A percentile compares a stretch with the other conserved stretches of the same genome.
These are phyloP conservation scores for Heliothis subflexa DNA, from an alignment of 1,140 invertebrate genomes.

Conservation along the genomic window DNA sequence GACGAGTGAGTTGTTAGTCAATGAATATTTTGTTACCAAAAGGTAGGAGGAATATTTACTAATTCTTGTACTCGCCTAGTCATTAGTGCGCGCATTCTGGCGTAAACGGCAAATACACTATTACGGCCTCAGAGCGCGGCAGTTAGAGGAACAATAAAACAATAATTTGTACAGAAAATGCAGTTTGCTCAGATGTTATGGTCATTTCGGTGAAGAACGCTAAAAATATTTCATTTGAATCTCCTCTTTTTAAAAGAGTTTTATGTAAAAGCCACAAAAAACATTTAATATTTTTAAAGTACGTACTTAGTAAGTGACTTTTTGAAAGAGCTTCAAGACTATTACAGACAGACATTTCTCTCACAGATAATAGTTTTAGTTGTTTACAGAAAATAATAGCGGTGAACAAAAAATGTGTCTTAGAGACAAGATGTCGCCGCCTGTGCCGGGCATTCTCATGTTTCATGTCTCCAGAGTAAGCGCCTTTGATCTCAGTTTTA, in stretches of 20 bases:
- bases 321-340: neutral
- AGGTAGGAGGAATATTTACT: constrained; percentile 5
- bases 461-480: constrained; percentile 10
- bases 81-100: constrained; percentile 34
- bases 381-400: neutral
- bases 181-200: constrained; percentile 2
- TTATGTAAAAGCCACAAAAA: neutral
- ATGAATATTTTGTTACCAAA: constrained; percentile 7
- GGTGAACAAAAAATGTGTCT: constrained; percentile 8
- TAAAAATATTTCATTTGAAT: constrained; percentile 5
- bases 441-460: neutral
- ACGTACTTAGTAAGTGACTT: neutral
- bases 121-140: constrained; percentile 10
- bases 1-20: too few relatives aligned
- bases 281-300: neutral
- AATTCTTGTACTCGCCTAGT: constrained; percentile 19
- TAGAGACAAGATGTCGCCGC: neutral
- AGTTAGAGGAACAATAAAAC: constrained; percentile 40
- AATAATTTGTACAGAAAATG: constrained; percentile 37
- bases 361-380: constrained; percentile 1
- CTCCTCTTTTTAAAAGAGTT: neutral
- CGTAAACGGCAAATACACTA: constrained; percentile 30
- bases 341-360: neutral
- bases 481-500: constrained; percentile 15
- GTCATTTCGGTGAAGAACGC: constrained; percentile 1